Base-by-base conservation (phyloP, 2,797 vertebrate species). In the Natrix natrix region DNA sequence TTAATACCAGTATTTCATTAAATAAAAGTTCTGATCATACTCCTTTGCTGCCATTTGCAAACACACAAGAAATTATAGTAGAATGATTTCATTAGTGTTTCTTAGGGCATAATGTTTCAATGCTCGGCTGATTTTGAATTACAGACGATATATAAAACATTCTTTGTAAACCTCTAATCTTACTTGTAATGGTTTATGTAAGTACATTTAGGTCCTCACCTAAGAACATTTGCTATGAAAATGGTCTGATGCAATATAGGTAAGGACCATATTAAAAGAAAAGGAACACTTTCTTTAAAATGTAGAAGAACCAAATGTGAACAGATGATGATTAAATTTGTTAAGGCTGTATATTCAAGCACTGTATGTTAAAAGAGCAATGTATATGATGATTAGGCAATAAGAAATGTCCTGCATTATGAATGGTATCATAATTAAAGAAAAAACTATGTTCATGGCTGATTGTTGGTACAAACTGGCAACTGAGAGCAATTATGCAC, bases 261-360 rank as follows among this genome's bases (percentile, higher is more conserved):
- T 93, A 96, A 95, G 93, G 94, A 96, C 89, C 95, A 94, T 95
- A 96, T 94, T 54, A 93, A 96, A 96, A 95, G 91, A 87, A 94
- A 87, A 92, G 96, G 95, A 96, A 95, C 69, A 61, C 48, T 97
- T 89, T 87, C 94, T 95, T 98, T 98, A 98, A 96, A 96, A 98
- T 96, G 95, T 96, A 98, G 98, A 98, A 98, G 98, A 97, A 97
- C 98, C 98, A 97, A 96, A 96, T 94, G 96, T 97, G 96, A 97
- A 97, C 98, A 97, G 94, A 98, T 98, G 97, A 97, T 97, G 96
- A 97, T 97, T 97, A 98, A 98, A 97, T 96, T 97, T 98, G 97
- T 98, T 98, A 98, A 98, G 98, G 98, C 98, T 99, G 99, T 99
- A 99, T 98, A 98, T 99, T 98, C 98, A 99, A 99, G 98, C 98